phyloP scores from a whole-genome alignment of 2,888 invertebrate genomes.

The Tipula lateralis region DNA sequence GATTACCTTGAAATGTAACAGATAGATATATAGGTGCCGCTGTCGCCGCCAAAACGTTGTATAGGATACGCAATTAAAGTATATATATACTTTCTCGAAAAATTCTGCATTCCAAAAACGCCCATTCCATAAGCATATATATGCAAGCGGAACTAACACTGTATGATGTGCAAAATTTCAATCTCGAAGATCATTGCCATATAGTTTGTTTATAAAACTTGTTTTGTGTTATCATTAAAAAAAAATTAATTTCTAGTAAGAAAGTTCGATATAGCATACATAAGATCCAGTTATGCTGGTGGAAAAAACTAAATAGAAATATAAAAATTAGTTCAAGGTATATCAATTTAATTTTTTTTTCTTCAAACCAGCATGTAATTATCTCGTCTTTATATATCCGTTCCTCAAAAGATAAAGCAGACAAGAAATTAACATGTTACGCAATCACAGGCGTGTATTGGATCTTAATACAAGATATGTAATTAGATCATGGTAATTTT shows the following conservation, averaged over 20 bases:
- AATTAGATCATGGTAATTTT: neutral
- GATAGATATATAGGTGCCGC: neutral
- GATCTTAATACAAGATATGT: neutral
- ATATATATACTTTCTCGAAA: neutral
- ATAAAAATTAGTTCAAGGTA: neutral
- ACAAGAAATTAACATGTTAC: neutral
- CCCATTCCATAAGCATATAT: too few species aligned
- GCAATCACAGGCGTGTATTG: neutral
- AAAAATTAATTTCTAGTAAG: neutral
- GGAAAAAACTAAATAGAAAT: neutral
- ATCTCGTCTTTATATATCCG: neutral
- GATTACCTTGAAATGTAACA: conserved; percentile 28
- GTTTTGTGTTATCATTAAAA: neutral
- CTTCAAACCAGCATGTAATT: neutral
- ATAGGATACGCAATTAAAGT: neutral
- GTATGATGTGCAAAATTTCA: neutral
- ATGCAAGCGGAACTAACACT: neutral
- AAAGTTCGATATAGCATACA: neutral
- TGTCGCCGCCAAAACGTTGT: neutral
- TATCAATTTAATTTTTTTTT: neutral
- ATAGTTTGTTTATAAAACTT: neutral
- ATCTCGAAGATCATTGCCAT: neutral
- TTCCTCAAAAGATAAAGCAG: neutral
- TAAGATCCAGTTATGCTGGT: conserved; percentile 6
- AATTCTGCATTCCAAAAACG: neutral